Conservation (phyloP, 2,888 invertebrate genomes). For the Drosophila paranaensis region DNA sequence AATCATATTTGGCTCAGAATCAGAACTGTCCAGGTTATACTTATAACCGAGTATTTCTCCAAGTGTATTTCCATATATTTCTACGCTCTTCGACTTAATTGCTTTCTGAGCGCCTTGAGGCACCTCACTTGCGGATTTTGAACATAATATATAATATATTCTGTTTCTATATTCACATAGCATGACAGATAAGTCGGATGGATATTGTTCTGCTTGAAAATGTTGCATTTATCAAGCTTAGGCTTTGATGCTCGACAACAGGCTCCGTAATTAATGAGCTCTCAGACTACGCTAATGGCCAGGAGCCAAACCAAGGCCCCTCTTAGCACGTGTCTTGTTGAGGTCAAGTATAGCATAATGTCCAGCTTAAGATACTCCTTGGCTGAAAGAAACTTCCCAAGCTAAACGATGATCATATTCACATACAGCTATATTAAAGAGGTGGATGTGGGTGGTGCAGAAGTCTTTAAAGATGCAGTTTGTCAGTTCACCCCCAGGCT, state of each 20-base stretch:
- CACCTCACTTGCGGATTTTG: slow-evolving; percentile 15
- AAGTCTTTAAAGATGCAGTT: neutral
- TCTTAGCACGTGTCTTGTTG: slow-evolving; percentile 8
- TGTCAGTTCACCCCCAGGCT: neutral
- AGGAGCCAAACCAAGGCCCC: neutral
- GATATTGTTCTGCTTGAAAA: slow-evolving; percentile 39
- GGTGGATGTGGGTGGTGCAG: neutral
- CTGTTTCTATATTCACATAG: neutral
- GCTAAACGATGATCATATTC: neutral
- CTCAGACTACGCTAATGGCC: slow-evolving; percentile 40
- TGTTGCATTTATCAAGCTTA: slow-evolving; percentile 68
- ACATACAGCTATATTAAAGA: neutral
- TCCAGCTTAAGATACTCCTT: neutral
- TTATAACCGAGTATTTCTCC: neutral
- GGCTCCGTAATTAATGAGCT: slow-evolving; percentile 54
- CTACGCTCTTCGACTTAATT: slow-evolving; percentile 49
- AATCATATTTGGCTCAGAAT: too few species aligned
- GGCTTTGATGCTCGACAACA: slow-evolving; percentile 35
- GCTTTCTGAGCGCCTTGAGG: slow-evolving; percentile 36
- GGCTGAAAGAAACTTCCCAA: neutral
- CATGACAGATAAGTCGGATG: slow-evolving; percentile 9
- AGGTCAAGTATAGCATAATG: slow-evolving; percentile 12
- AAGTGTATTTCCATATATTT: slow-evolving; percentile 2
- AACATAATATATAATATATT: slow-evolving; percentile 14
- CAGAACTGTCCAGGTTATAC: neutral